Evolutionary conservation across 2,888 invertebrate genomes (phyloP).

Genomic region (Adelognathus sp.): DNA sequence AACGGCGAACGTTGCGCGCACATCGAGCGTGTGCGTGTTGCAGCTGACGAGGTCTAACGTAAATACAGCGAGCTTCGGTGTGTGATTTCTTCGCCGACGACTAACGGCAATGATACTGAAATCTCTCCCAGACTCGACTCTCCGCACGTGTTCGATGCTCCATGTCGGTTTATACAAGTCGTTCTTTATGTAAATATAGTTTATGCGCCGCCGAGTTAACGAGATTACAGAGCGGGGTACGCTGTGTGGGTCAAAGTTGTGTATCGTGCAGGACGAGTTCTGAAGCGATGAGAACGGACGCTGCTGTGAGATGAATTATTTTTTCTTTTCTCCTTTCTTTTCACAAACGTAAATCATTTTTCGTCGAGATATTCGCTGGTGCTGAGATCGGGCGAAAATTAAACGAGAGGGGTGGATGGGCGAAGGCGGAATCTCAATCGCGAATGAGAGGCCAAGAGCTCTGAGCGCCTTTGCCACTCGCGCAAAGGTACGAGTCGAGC

Average conservation of each 20-base stretch:
- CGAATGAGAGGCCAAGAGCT: constrained; percentile 13
- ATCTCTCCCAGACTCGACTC: neutral
- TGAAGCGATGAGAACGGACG: neutral
- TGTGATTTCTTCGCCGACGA: constrained; percentile 46
- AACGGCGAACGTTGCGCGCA: neutral
- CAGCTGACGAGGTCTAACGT: constrained; percentile 19
- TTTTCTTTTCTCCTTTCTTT: neutral
- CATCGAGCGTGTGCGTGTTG: neutral
- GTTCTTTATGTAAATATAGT: constrained; percentile 26
- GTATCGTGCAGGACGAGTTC: neutral
- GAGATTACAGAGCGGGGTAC: neutral
- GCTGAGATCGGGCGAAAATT: constrained; percentile 1
- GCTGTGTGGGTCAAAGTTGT: neutral
- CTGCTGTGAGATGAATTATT: neutral
- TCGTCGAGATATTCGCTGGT: constrained; percentile 3
- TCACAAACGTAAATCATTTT: constrained; percentile 17
- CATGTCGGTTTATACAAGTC: neutral
- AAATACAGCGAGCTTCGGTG: constrained; percentile 16
- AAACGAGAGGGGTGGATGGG: neutral
- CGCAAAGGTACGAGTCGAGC: constrained; percentile 60
- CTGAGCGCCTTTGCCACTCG: constrained; percentile 39
- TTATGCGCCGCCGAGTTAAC: neutral
- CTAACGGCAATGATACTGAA: neutral
- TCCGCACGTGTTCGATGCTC: neutral
- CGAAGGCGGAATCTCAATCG: constrained; percentile 27